phyloP scores from a whole-genome alignment of 2,888 invertebrate species.

The Tinea semifulvella region DNA sequence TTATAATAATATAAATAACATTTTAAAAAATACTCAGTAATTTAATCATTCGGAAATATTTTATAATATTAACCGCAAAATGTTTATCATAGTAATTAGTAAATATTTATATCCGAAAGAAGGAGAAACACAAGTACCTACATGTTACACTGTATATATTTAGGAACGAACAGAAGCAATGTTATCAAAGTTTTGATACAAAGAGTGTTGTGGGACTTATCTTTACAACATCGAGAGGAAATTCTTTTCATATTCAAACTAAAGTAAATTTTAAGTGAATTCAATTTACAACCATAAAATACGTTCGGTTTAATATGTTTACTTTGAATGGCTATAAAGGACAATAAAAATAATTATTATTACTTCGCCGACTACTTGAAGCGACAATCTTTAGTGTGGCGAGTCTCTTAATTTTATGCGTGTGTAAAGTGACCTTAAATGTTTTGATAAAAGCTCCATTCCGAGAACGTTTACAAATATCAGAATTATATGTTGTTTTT shows the following conservation, averaged over 20 bases:
- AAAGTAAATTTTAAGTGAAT: slow-evolving; percentile 14
- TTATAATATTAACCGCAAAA: too few species aligned
- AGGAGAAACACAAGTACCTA: too few species aligned
- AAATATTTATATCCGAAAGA: too few species aligned
- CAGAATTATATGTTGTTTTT: too few species aligned
- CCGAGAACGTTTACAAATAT: too few species aligned
- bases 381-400: not conserved
- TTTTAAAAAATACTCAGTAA: too few species aligned
- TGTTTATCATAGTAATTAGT: too few species aligned
- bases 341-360: slow-evolving; percentile 21
- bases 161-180: slow-evolving; percentile 5
- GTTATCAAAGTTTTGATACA: slow-evolving; percentile 10
- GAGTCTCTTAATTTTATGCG: slow-evolving; percentile 3
- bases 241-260: slow-evolving; percentile 12
- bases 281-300: slow-evolving; percentile 25
- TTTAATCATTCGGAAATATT: too few species aligned
- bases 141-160: too few species aligned
- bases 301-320: slow-evolving; percentile 22
- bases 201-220: slow-evolving; percentile 6
- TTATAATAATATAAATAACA: too few species aligned
- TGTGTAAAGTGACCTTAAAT: slow-evolving; percentile 7
- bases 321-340: slow-evolving; percentile 20
- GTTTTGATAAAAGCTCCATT: slow-evolving; percentile 4
- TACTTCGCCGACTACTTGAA: not conserved
- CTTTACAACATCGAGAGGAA: slow-evolving; percentile 9